Base-by-base conservation (phyloP, 2,113 vertebrate genomes). In the Aphyosemion australe region DNA sequence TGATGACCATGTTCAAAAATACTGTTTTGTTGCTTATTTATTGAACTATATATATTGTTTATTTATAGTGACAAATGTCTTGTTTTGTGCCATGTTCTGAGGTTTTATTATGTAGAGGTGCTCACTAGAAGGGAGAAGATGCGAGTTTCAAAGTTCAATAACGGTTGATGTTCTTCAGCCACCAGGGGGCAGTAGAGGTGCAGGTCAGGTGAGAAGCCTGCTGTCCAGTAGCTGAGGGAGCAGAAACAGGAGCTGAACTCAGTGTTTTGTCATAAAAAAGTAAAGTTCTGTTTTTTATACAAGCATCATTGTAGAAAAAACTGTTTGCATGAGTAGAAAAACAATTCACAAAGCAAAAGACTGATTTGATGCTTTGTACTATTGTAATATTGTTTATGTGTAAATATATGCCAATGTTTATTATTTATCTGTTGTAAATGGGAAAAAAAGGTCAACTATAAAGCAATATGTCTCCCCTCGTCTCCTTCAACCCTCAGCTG, bases 301-400 rank as follows among this genome's bases (percentile, higher is more conserved):
- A 71, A 67, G 53, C 19, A 69, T 32, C 72, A 65, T 80, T 76
- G 59, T 80, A 84, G 49, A 76, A 78, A 39, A 83, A 79, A n/a
- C 50, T 76, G 80, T 87, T 81, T 87, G 88, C 88, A 89, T 91
- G 88, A 85, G 48, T 14, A 73, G 43, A 75, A 63, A 37, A 61
- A 76, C 37, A 76, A 74, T 74, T 68, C 64, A 82, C 79, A 83
- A 75, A 72, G 64, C 50, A 73, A 81, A 64, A 71, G 21, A 86
- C 73, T 76, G 48, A 53, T 68, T 67, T 69, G 84, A 86, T 75
- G 77, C 82, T 89, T 89, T 88, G 85, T 89, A 88, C 72, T 68
- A 77, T 67, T 89, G 88, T 90, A 87, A 86, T 81, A 82, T 84
- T 86, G 80, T 87, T 76, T 69, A n/a, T n/a, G 86, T 92, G 88